phyloP scores from a whole-genome alignment of 2,797 vertebrate species.

The Apogon talboti region DNA sequence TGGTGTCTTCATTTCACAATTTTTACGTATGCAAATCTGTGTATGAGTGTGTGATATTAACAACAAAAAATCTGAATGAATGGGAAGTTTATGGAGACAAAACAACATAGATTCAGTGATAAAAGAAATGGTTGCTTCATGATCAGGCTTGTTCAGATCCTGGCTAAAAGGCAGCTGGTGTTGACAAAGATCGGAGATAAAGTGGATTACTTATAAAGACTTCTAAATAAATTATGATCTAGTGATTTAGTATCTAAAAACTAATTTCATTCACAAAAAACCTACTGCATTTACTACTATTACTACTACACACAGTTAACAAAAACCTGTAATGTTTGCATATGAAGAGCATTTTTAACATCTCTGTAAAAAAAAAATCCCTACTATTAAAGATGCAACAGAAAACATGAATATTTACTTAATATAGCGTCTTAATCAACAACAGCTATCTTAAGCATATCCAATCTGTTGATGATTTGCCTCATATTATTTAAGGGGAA shows the following conservation, averaged over 20 bases:
- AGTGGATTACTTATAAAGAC: not conserved
- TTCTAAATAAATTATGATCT: not conserved
- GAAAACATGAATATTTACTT: no score
- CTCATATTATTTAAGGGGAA: no score
- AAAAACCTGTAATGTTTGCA: not conserved
- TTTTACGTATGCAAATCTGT: not conserved
- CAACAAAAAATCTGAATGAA: constrained; percentile 1
- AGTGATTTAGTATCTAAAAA: not conserved
- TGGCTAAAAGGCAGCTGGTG: constrained; percentile 13
- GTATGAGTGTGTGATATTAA: not conserved
- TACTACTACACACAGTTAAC: no score
- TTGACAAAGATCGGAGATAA: not conserved
- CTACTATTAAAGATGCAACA: no score
- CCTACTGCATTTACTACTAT: no score
- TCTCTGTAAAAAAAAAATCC: no score
- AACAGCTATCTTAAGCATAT: no score
- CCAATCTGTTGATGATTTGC: no score
- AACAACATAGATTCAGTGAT: constrained; percentile 16
- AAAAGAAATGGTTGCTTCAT: constrained; percentile 1
- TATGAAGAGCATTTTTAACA: no score
- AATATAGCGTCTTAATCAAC: no score
- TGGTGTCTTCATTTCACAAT: no score
- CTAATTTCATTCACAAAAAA: no score
- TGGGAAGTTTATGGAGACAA: not conserved
- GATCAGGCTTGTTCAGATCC: constrained; percentile 41